phyloP scores from a whole-genome alignment of 2,888 invertebrate species.

The Callinectes sapidus region DNA sequence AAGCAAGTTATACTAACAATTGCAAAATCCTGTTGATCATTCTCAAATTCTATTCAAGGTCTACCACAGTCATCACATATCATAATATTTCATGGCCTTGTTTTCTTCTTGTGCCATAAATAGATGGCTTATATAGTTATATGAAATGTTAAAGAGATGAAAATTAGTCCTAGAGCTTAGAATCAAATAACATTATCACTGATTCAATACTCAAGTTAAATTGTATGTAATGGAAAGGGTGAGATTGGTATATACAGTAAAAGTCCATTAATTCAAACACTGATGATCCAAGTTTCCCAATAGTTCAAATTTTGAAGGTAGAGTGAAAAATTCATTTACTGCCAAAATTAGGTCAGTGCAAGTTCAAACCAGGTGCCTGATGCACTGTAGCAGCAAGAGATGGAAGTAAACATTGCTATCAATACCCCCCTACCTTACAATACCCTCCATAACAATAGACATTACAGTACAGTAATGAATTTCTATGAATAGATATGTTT shows the following conservation, averaged over 20 bases:
- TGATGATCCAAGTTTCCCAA: too few relatives aligned
- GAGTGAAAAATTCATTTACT: too few relatives aligned
- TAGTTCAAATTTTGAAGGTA: too few relatives aligned
- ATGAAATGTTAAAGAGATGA: neutral
- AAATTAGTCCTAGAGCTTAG: constrained; percentile 15
- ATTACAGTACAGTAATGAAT: too few relatives aligned
- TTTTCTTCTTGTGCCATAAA: neutral
- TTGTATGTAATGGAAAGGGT: neutral
- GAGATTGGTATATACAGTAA: neutral
- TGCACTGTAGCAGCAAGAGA: too few relatives aligned
- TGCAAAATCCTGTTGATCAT: neutral
- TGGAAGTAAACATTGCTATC: too few relatives aligned
- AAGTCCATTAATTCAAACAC: too few relatives aligned
- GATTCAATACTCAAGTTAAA: neutral
- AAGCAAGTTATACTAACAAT: neutral
- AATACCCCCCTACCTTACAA: too few relatives aligned
- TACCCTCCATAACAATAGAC: too few relatives aligned
- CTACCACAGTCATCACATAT: neutral
- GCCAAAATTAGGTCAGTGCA: too few relatives aligned
- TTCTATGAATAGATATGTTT: too few relatives aligned
- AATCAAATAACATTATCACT: neutral
- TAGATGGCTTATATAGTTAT: neutral
- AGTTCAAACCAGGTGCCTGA: too few relatives aligned
- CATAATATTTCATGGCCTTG: neutral
- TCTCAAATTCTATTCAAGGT: neutral